phyloP scores from a whole-genome alignment of 2,113 vertebrate genomes.

The Chaetodon trifascialis region DNA sequence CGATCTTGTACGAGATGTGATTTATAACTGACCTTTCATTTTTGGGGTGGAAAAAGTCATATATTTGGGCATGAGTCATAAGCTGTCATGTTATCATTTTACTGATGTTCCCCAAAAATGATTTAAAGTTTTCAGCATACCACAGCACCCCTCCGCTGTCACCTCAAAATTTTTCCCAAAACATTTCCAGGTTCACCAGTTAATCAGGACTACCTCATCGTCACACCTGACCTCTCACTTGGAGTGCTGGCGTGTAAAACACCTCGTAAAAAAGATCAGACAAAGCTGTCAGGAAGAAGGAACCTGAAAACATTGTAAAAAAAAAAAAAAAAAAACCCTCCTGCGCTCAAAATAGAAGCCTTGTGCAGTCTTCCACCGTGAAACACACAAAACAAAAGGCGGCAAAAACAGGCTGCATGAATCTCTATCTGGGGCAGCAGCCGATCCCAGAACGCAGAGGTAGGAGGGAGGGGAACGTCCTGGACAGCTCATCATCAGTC shows the following conservation, averaged over 20 bases:
- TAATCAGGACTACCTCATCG: constrained; percentile 49
- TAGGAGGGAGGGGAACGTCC: constrained; percentile 37
- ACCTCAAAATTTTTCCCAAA: constrained; percentile 19
- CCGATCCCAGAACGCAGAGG: constrained; percentile 46
- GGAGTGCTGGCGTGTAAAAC: constrained; percentile 56
- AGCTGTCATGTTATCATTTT: constrained; percentile 4
- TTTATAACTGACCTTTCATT: constrained; percentile 9
- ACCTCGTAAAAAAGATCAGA: constrained; percentile 71
- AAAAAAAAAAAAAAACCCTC: not conserved
- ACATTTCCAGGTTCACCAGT: constrained; percentile 37
- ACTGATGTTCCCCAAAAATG: constrained; percentile 7
- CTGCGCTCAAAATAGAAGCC: constrained; percentile 56
- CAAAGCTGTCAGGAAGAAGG: constrained; percentile 32
- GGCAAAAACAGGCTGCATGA: constrained; percentile 14
- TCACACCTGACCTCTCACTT: constrained; percentile 56
- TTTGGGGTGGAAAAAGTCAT: not conserved
- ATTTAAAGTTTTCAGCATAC: constrained; percentile 7
- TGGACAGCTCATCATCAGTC: constrained; percentile 64
- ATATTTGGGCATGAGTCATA: not conserved
- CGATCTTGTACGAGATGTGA: not conserved
- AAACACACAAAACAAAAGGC: constrained; percentile 35
- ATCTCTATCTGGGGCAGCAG: constrained; percentile 28
- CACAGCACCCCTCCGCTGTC: not conserved
- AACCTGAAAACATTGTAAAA: constrained; percentile 52
- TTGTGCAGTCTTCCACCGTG: constrained; percentile 31